Evolutionary conservation across 1,140 invertebrate species (phyloP), one percentile per base, ranked within the genome.

Genomic region (Drosophila dunni): DNA sequence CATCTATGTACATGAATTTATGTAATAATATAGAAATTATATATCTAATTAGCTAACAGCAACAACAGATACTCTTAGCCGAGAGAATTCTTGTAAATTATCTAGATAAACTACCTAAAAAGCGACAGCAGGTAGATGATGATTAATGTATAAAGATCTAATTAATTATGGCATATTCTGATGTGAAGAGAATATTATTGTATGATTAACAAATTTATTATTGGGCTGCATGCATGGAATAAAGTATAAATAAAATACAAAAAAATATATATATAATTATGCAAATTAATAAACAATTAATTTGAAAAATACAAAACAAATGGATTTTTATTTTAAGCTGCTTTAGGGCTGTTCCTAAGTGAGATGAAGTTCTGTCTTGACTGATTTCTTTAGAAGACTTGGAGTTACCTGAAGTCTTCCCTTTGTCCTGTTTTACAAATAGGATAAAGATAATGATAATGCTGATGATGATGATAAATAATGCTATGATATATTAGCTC

Each of bases 241-340:
- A 72, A 57, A 60, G 44, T 15, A 53, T 36, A 80, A 72, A 45
- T 69, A 71, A 65, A 62, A 68, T 69, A 73, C 65, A 66, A 54
- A 63, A 75, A 75, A 42, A 70, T 62, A 79, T 40, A 89, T 20
- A 20, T 20, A 81, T 74, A 40, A 79, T 45, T 64, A 86, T 90
- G 79, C 79, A 78, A 79, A 91, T 88, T 82, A 90, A 91, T 84
- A 80, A 68, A 91, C 65, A 46, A 90, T 90, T 90, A 90, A 90
- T 88, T 90, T 90, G 88, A 79, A 42, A 38, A 48, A 81, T 58
- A 83, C 66, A 65, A 34, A 42, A 24, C 8, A 44, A 33, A 15
- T 38, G 13, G 7, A 38, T 11, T 40, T 50, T 58, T 67, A 13
- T 10, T 48, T 40, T 53, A 29, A 4, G 24, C 0, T 29, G 24